Evolutionary conservation across 2,888 invertebrate genomes (phyloP).

Genomic region (Dryococelus australis): DNA sequence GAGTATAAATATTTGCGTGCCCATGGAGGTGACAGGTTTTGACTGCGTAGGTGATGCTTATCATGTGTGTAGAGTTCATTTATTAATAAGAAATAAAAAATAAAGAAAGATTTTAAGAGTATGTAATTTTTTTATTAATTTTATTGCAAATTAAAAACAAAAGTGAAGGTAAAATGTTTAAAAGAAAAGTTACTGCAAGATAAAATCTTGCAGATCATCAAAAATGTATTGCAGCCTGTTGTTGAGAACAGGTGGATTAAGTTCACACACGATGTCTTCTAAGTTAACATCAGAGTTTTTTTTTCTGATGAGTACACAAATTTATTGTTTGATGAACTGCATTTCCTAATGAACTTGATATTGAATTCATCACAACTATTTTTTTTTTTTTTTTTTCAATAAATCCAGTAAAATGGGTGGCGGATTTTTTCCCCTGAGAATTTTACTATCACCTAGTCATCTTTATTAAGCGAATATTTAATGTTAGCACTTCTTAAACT

Average conservation of each 20-base stretch:
- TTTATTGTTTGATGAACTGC: neutral
- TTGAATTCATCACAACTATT: neutral
- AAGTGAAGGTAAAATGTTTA: too few relatives aligned
- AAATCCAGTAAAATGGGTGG: too few relatives aligned
- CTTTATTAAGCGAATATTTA: neutral
- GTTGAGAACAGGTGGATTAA: too few relatives aligned
- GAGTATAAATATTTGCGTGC: neutral
- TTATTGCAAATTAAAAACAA: too few relatives aligned
- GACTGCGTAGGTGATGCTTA: neutral
- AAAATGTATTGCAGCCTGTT: too few relatives aligned
- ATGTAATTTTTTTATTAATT: neutral
- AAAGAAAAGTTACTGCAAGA: too few relatives aligned
- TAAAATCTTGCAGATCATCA: too few relatives aligned
- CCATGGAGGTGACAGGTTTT: too few relatives aligned
- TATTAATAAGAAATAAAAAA: neutral
- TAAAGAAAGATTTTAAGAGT: neutral
- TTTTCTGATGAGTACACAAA: neutral
- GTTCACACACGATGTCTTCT: too few relatives aligned
- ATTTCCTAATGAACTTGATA: neutral
- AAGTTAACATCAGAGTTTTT: conserved; percentile 2
- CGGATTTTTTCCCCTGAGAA: too few relatives aligned
- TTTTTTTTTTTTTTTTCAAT: neutral
- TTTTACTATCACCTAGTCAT: neutral
- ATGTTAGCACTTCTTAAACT: neutral
- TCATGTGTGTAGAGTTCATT: neutral